Base-by-base conservation (phyloP, 2,113 vertebrate species). In the Aegithalos caudatus region DNA sequence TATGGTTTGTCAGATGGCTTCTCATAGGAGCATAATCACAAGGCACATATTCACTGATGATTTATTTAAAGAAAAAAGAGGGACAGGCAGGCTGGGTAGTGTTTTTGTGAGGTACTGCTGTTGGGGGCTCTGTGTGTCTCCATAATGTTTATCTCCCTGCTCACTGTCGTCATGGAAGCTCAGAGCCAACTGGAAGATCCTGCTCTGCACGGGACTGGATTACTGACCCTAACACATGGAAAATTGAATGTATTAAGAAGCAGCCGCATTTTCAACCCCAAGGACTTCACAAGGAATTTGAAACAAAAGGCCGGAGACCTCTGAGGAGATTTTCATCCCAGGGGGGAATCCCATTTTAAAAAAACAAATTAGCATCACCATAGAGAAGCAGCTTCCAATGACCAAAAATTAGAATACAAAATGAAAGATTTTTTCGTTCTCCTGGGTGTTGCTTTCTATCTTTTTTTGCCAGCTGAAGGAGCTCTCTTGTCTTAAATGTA, bases 331-430 rank as follows among this genome's bases (percentile, higher is more conserved):
- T 97, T 96, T 95, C 92, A 76, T 95, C 72, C 21, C 72, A 56
- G 71, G 92, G 51, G 88, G 94, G 56, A 81, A 53, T 33, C 90
- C 94, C 69, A 72, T 81, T 97, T 97, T 86, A 47, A 51, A 90
- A 94, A 96, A 97, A 90, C 76, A 96, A 96, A 97, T 96, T 93
- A 95, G 65, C 95, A 94, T 96, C 93, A 94, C 94, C 95, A 96
- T 96, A 96, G 95, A 96, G 90, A 93, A 93, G 82, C 69, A 88
- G 81, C 64, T 94, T 88, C 82, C 72, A 97, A 25, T 86, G 88
- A 93, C 65, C 51, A 92, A 84, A 96, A 93, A 96, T 96, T 80
- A 96, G 92, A 92, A 92, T 83, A 83, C 56, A 94, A 94, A 95
- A 94, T 93, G 72, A 88, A 93, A 92, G 92, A 88, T 93, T 93